Base-by-base conservation (phyloP, 2,888 invertebrate genomes). In the Alloscopus bannaensis region DNA sequence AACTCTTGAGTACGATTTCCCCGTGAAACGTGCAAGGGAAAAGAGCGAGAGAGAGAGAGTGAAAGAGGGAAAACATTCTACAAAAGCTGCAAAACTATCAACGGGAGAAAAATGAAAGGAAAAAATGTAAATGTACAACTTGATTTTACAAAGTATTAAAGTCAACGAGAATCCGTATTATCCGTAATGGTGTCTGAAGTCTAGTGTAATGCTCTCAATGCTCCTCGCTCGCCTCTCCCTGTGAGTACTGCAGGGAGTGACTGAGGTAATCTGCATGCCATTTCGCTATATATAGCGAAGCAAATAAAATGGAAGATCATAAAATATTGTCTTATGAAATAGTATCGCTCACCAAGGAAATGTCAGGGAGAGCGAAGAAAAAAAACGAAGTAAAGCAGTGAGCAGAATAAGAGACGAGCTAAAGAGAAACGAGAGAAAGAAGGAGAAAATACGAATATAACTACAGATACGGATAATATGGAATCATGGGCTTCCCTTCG, bases 241-340 rank as follows among this genome's bases (percentile, higher is more conserved):
- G n/a, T n/a, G n/a, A n/a, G n/a, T 72, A 47, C 71, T 71, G 62
- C 42, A 71, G 73, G 62, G 62, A 72, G 72, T 72, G 70, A 72
- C 40, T 60, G 42, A 64, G 36, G 59, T 76, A 76, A 68, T 76
- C 47, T 76, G 60, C 75, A 76, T 68, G 50, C 57, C 60, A 71
- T 71, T 52, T 71, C 40, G 40, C 55, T 55, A 45, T 60, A 76
- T n/a, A n/a, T n/a, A n/a, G n/a, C n/a, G n/a, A 20, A 62, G 42
- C 20, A 36, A 60, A 68, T 57, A 62, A 76, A 76, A 69, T 68
- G 62, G 47, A 70, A 69, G 70, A 52, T 42, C 69, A 64, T 77
- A 77, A 77, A 77, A 77, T 77, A 77, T 77, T 69, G 77, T 69
- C 77, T 69, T 77, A 42, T 42, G 36, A 45, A 72, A 59, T 50